Percentiles rank a stretch among this genome's conserved stretches.
phyloP scores from a whole-genome alignment of 2,888 invertebrate genomes.

The Thymelicus acteon region DNA sequence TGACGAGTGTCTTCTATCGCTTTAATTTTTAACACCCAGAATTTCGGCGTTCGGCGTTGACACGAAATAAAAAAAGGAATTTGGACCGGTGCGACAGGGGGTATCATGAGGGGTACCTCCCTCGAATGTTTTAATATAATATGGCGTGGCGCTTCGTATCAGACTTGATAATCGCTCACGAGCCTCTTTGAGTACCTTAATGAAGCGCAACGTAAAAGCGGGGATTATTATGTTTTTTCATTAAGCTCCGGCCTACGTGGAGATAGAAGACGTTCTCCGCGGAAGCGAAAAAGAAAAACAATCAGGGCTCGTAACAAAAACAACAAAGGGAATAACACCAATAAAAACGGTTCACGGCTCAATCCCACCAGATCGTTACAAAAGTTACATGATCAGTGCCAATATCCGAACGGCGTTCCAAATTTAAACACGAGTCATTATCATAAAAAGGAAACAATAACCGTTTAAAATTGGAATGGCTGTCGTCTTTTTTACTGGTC shows the following conservation, averaged over 20 bases:
- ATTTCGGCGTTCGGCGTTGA: constrained; percentile 49
- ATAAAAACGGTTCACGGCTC: constrained; percentile 69
- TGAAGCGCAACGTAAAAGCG: constrained; percentile 68
- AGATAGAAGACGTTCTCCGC: constrained; percentile 47
- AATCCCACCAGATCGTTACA: constrained; percentile 67
- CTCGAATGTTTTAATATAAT: constrained; percentile 69
- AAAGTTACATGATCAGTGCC: constrained; percentile 68
- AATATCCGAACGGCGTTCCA: constrained; percentile 69
- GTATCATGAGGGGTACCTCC: constrained; percentile 63
- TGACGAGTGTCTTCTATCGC: constrained; percentile 53
- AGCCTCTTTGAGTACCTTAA: constrained; percentile 74
- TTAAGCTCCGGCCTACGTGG: constrained; percentile 56
- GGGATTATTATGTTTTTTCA: constrained; percentile 72
- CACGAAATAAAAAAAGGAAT: constrained; percentile 62
- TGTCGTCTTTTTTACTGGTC: constrained; percentile 75
- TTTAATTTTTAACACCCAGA: constrained; percentile 62
- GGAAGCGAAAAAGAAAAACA: constrained; percentile 63
- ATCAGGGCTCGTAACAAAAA: constrained; percentile 62
- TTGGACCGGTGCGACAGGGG: constrained; percentile 61
- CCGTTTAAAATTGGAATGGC: constrained; percentile 80
- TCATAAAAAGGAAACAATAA: constrained; percentile 83
- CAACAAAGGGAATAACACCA: constrained; percentile 69
- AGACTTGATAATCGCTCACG: constrained; percentile 70
- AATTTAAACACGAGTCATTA: constrained; percentile 80
- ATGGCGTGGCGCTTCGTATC: constrained; percentile 73